Conservation (phyloP, 1,140 invertebrate genomes). For the Diorhabda sublineata region DNA sequence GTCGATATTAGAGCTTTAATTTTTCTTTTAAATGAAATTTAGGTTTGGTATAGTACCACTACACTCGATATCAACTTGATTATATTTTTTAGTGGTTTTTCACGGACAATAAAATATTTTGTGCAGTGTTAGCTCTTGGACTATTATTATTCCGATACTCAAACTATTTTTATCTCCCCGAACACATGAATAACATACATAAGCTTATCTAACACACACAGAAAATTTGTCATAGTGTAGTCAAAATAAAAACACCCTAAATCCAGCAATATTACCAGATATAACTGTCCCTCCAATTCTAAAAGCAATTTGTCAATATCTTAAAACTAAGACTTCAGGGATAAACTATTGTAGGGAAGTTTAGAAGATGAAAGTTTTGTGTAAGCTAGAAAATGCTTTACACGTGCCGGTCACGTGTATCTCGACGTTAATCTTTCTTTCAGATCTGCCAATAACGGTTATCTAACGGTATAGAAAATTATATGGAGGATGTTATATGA, state of each 20-base stretch:
- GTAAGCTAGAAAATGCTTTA: neutral
- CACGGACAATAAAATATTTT: too few species aligned
- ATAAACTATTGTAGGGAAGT: neutral
- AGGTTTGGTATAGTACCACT: too few species aligned
- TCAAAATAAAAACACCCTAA: neutral
- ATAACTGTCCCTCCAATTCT: conserved; percentile 5
- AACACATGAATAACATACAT: too few species aligned
- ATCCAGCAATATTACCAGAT: neutral
- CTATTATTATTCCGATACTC: too few species aligned
- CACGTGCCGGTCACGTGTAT: conserved; percentile 8
- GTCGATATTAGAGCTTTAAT: too few species aligned
- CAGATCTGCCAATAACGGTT: neutral
- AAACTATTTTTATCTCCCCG: too few species aligned
- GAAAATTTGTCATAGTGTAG: too few species aligned
- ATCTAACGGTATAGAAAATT: neutral
- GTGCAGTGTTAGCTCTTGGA: too few species aligned
- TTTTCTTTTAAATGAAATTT: too few species aligned
- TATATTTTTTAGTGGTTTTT: too few species aligned
- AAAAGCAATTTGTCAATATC: conserved; percentile 5
- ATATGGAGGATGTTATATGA: conserved; percentile 1
- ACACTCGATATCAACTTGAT: too few species aligned
- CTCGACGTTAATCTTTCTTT: neutral
- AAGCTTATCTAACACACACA: too few species aligned
- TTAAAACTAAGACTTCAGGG: neutral
- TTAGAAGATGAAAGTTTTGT: neutral